Percentiles rank a stretch among this genome's conserved stretches.
Conservation (phyloP, 2,888 invertebrate species). For the Coronaproctus castanopsis region DNA sequence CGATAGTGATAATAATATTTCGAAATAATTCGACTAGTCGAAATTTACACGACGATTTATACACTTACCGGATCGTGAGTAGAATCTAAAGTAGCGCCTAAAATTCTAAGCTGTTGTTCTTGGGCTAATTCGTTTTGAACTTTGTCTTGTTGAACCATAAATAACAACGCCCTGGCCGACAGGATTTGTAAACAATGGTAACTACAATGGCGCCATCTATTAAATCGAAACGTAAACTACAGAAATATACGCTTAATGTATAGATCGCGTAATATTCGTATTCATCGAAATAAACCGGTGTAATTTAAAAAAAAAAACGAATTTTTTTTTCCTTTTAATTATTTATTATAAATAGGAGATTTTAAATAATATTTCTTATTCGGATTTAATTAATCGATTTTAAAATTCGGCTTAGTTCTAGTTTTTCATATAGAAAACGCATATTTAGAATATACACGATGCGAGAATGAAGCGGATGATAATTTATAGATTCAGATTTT, state of each 20-base stretch:
- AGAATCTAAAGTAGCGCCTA: conserved; percentile 38
- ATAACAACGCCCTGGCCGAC: conserved; percentile 36
- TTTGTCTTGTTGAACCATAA: conserved; percentile 34
- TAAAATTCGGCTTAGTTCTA: no score
- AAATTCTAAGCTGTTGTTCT: conserved; percentile 34
- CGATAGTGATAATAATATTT: no score
- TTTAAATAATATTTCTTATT: no score
- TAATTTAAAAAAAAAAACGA: not conserved
- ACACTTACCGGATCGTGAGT: conserved; percentile 38
- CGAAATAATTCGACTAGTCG: no score
- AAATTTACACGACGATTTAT: no score
- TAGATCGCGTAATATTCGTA: not conserved
- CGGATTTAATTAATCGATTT: no score
- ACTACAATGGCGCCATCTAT: conserved; percentile 35
- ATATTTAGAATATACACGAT: no score
- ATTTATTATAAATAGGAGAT: no score
- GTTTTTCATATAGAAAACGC: no score
- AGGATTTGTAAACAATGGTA: conserved; percentile 38
- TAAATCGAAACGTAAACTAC: conserved; percentile 18
- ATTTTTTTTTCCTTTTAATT: no score
- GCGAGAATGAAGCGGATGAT: no score
- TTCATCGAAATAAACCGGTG: not conserved
- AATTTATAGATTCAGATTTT: no score
- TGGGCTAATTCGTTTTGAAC: conserved; percentile 34
- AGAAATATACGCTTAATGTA: not conserved